These are phyloP conservation scores for Tipula vernalis DNA, from an alignment of 2,888 invertebrate species.

Conservation along the genomic window DNA sequence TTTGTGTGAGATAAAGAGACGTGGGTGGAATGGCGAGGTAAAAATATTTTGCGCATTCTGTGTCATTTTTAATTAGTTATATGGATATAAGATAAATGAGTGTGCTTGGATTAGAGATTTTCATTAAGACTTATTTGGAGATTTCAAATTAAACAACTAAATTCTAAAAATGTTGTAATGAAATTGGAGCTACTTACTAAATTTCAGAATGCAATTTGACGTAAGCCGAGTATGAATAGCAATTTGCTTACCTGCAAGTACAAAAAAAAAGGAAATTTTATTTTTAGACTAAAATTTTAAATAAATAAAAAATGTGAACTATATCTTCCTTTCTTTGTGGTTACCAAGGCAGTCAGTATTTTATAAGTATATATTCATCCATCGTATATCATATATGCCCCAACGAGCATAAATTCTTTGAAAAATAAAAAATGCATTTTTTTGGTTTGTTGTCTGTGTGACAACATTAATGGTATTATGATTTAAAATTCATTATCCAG, in stretches of 20 bases:
- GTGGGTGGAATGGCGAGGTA: background rate
- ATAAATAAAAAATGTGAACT: too few species aligned
- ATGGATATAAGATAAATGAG: background rate
- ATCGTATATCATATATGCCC: background rate
- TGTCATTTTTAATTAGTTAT: background rate
- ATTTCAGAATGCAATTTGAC: background rate
- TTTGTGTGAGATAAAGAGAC: background rate
- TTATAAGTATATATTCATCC: background rate
- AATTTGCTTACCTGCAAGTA: background rate
- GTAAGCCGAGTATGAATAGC: background rate
- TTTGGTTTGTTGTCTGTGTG: background rate
- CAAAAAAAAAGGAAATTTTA: background rate
- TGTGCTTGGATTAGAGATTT: too few species aligned
- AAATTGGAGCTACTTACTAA: background rate
- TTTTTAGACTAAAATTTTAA: background rate
- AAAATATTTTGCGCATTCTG: background rate
- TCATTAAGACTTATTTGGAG: too few species aligned
- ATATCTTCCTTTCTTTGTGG: too few species aligned
- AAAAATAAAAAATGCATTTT: background rate
- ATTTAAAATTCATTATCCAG: background rate
- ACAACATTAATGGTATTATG: background rate
- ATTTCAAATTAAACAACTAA: background rate
- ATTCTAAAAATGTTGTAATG: too few species aligned
- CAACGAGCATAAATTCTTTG: background rate
- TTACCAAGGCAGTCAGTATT: too few species aligned